Percentiles rank a stretch among this genome's conserved stretches.
Conservation (phyloP, 1,140 invertebrate species). For the Planococcus citri region DNA sequence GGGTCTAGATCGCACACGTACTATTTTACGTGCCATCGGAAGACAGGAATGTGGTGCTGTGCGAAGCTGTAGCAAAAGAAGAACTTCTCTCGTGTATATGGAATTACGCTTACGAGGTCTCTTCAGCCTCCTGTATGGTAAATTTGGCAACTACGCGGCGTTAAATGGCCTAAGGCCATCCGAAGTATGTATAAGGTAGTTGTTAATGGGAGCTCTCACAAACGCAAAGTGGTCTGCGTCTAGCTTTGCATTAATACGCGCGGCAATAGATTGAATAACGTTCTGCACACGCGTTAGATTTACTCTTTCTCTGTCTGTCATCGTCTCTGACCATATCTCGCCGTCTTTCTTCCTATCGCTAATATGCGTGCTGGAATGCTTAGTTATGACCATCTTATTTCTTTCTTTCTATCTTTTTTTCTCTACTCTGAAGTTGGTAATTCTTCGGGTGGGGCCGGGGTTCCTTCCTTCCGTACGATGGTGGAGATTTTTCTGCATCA, state of each 20-base stretch:
- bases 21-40: not conserved
- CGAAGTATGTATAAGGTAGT: conserved; percentile 17
- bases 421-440: too few relatives aligned
- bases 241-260: conserved; percentile 13
- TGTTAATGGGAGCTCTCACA: conserved; percentile 16
- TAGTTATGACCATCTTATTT: not conserved
- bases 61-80: too few relatives aligned
- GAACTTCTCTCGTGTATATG: not conserved
- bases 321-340: too few relatives aligned
- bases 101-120: not conserved
- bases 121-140: not conserved
- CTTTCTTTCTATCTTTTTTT: too few relatives aligned
- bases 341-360: conserved; percentile 1
- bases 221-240: conserved; percentile 15
- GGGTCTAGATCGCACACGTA: too few relatives aligned
- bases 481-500: too few relatives aligned
- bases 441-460: too few relatives aligned
- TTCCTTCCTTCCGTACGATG: too few relatives aligned
- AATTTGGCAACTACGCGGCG: conserved; percentile 9
- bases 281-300: conserved; percentile 4
- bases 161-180: conserved; percentile 1
- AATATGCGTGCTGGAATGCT: conserved; percentile 17
- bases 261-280: conserved; percentile 12
- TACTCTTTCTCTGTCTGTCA: too few relatives aligned
- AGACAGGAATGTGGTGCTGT: not conserved